Evolutionary conservation across 2,797 vertebrate species (phyloP), one percentile per base, ranked within the genome.

Genomic region (Mus caroli): DNA sequence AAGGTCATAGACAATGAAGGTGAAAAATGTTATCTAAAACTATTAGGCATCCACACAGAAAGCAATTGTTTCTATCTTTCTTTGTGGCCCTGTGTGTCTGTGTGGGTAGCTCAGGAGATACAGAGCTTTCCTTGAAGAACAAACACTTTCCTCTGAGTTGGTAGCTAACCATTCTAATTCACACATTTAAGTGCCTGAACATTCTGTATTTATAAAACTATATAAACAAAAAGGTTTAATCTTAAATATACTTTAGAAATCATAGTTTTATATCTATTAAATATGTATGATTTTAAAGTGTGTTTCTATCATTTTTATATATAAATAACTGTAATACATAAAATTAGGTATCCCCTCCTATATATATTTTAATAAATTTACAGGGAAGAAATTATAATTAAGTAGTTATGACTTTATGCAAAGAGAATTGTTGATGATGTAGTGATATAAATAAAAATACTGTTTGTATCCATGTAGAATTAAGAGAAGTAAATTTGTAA

Each of bases 241-340:
- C 93, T 97, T 94, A 96, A 94, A 94, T 83, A 88, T 90, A 96
- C 95, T 96, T 96, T 97, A 89, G 71, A 95, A 98, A 84, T 84
- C 34, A 78, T 85, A 94, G 31, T 67, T 95, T 88, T 94, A 0
- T 80, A 79, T 94, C 52, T 79, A 6, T 96, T 95, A 94, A 82
- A 77, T 78, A 46, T 22, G 6, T 90, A 1, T 92, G 62, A 40
- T 31, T 87, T 94, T 69, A 31, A 95, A 95, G 54, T 90, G 12
- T 94, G n/a, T 85, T 85, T 89, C 31, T 88, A 60, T 82, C 76
- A 90, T 96, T 97, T 92, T 54, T 90, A 96, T 92, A 82, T 92
- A 50, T 92, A 88, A 93, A 94, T 91, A 69, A 92, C 76, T 60
- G 26, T 96, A 91, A 88, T 19, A 31, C 37, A 86, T 46, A 89